Percentiles rank a stretch among this genome's conserved stretches.
phyloP scores from a whole-genome alignment of 1,140 invertebrate species.

The Calosoma granatense region DNA sequence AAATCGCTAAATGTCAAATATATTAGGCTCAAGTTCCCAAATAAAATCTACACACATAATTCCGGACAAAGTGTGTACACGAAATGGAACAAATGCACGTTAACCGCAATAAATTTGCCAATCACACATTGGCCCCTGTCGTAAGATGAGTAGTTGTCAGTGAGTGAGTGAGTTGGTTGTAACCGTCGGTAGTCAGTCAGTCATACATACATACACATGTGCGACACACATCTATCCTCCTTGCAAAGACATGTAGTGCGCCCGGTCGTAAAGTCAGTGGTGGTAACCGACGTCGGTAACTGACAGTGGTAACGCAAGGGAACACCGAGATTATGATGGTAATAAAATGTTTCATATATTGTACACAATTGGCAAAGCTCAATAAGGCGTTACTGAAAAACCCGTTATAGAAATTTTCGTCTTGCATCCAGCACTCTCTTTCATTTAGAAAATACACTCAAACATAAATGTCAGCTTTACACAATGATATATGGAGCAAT shows the following conservation, averaged over 20 bases:
- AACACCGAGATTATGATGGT: not conserved
- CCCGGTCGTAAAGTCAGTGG: not conserved
- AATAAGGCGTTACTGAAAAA: slow-evolving; percentile 2
- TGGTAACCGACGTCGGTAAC: not conserved
- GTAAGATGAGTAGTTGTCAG: not conserved
- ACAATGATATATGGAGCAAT: not conserved
- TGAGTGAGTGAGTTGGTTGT: too few species aligned
- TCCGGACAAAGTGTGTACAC: not conserved
- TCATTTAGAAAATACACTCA: slow-evolving; percentile 9
- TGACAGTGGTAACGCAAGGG: not conserved
- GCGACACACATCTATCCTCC: not conserved
- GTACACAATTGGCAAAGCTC: slow-evolving; percentile 1
- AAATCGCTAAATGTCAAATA: not conserved
- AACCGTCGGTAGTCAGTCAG: too few species aligned
- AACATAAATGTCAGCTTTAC: slow-evolving; percentile 7
- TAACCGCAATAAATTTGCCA: slow-evolving; percentile 1
- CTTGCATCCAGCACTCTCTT: not conserved
- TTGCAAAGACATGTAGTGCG: not conserved
- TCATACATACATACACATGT: too few species aligned
- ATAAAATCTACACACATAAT: slow-evolving; percentile 1
- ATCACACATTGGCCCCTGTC: not conserved
- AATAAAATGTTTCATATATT: slow-evolving; percentile 1
- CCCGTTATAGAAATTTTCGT: slow-evolving; percentile 2
- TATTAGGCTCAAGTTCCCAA: not conserved
- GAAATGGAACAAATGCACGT: not conserved